A percentile compares a stretch with the other conserved stretches of the same genome.
Evolutionary conservation across 2,888 invertebrate species (phyloP).

Genomic region (Parnassius smintheus): DNA sequence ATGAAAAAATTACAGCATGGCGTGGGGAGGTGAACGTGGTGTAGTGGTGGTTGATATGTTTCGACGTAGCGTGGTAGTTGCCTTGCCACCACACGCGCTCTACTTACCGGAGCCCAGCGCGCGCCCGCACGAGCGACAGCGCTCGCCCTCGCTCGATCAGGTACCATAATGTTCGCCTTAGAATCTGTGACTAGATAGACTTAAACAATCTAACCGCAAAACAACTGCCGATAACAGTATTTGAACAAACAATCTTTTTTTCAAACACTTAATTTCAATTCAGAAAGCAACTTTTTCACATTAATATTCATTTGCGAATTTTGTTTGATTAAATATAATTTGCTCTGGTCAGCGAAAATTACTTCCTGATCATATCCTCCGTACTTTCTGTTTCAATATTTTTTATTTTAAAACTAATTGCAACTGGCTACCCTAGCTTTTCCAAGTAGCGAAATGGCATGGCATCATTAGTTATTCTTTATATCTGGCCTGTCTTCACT

Average conservation of each 20-base stretch:
- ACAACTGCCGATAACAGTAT: background rate
- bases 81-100: slow-evolving; percentile 94
- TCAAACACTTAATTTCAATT: background rate
- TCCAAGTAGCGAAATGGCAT: slow-evolving; percentile 65
- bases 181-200: background rate
- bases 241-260: background rate
- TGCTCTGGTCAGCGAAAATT: slow-evolving; percentile 44
- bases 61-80: slow-evolving; percentile 93
- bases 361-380: slow-evolving; percentile 28
- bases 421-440: slow-evolving; percentile 60
- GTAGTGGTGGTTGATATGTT: slow-evolving; percentile 96
- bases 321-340: slow-evolving; percentile 51
- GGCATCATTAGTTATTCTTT: slow-evolving; percentile 61
- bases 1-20: slow-evolving; percentile 85
- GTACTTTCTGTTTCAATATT: slow-evolving; percentile 23
- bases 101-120: slow-evolving; percentile 91
- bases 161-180: slow-evolving; percentile 66
- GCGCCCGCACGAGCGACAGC: slow-evolving; percentile 88
- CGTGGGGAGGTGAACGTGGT: slow-evolving; percentile 98
- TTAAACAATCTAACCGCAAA: slow-evolving; percentile 1
- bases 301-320: slow-evolving; percentile 66
- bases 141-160: slow-evolving; percentile 94
- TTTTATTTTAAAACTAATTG: slow-evolving; percentile 40
- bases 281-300: slow-evolving; percentile 40
- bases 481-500: slow-evolving; percentile 53